phyloP scores from a whole-genome alignment of 2,797 vertebrate genomes.

The Fringilla coelebs region DNA sequence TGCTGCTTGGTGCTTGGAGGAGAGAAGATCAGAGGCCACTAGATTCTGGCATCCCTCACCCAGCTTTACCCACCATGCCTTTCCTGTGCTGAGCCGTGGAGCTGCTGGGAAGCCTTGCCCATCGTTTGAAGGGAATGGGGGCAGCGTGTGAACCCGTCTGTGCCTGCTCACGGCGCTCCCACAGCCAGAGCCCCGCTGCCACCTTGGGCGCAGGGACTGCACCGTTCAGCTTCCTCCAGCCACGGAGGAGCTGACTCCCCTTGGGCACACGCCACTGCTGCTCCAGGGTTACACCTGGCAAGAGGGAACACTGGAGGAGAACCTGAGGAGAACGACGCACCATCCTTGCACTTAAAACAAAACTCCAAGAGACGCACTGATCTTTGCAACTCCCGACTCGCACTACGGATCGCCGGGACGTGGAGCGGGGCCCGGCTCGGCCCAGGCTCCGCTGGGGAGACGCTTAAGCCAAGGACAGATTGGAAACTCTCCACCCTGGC shows the following conservation, averaged over 20 bases:
- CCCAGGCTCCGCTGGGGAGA: neutral
- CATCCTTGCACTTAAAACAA: slow-evolving; percentile 68
- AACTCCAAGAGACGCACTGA: slow-evolving; percentile 62
- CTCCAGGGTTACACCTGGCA: neutral
- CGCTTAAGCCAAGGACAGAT: neutral
- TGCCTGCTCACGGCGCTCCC: rapidly evolving
- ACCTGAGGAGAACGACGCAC: neutral
- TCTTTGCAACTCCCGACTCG: slow-evolving; percentile 23
- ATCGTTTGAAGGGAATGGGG: neutral
- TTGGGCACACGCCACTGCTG: rapidly evolving
- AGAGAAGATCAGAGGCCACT: neutral
- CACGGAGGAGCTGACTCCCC: rapidly evolving
- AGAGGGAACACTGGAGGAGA: neutral
- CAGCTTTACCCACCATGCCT: neutral
- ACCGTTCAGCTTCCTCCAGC: neutral
- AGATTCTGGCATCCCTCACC: neutral
- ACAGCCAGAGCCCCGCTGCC: neutral
- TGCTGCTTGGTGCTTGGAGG: neutral
- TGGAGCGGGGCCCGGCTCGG: neutral
- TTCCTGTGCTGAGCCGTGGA: neutral
- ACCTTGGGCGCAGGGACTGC: neutral
- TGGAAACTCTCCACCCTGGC: neutral
- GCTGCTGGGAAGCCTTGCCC: neutral
- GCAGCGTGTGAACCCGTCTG: rapidly evolving
- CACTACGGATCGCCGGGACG: slow-evolving; percentile 29